A percentile compares a stretch with the other conserved stretches of the same genome.
Evolutionary conservation across 2,113 vertebrate genomes (phyloP).

Genomic region (Corydoras sp.): DNA sequence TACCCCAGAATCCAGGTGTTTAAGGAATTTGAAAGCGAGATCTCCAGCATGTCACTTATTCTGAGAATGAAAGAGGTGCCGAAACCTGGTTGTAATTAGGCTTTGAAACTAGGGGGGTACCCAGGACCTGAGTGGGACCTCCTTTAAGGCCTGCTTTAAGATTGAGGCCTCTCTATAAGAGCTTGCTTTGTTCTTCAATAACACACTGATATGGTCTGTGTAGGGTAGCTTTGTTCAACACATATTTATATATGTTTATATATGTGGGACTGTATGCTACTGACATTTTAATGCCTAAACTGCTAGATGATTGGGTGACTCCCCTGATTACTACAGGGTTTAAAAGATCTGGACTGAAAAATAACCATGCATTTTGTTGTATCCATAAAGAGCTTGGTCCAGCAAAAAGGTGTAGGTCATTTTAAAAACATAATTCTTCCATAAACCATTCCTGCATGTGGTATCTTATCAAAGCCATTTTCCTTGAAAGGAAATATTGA

Average conservation of each 20-base stretch:
- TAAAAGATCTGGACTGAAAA: too few relatives aligned
- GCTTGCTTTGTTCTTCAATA: constrained; percentile 25
- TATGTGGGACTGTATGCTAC: background rate
- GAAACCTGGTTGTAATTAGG: constrained; percentile 56
- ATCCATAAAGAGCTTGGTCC: too few relatives aligned
- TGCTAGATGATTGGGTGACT: too few relatives aligned
- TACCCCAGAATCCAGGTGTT: constrained; percentile 27
- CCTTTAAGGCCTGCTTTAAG: constrained; percentile 18
- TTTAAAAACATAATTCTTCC: too few relatives aligned
- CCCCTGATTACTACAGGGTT: background rate
- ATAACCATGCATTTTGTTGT: too few relatives aligned
- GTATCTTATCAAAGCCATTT: background rate
- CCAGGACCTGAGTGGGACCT: constrained; percentile 28
- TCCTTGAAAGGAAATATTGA: background rate
- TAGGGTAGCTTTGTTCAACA: too few relatives aligned
- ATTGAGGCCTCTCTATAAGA: constrained; percentile 16
- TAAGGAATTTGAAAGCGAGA: constrained; percentile 37
- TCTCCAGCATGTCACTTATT: constrained; percentile 10
- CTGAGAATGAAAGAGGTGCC: constrained; percentile 37
- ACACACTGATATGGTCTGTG: background rate
- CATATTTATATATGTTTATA: background rate
- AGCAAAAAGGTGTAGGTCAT: too few relatives aligned
- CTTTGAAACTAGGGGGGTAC: constrained; percentile 37
- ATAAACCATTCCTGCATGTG: too few relatives aligned
- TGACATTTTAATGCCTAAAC: background rate